Evolutionary conservation across 1,140 invertebrate species (phyloP), one percentile per base, ranked within the genome.

Genomic region (Anastrepha ludens): DNA sequence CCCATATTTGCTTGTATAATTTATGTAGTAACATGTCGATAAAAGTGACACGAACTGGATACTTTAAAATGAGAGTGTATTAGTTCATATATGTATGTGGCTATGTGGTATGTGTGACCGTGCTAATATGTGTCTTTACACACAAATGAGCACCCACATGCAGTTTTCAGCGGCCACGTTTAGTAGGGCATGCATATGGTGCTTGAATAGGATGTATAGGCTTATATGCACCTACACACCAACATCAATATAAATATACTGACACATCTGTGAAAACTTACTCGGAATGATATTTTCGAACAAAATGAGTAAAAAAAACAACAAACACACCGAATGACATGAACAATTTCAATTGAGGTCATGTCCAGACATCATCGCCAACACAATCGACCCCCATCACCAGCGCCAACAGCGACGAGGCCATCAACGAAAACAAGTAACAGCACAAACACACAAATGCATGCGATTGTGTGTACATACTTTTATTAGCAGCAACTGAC

Each of bases 301-400:
- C 65, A 41, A 70, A 58, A 39, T 39, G 44, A 13, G 74, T 8
- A 60, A 65, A 55, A 55, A 67, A 70, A n/a, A 41, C 29, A 86
- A 44, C 59, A 44, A 86, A 86, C 59, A 60, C 85, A 17, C 74
- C 29, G 62, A 86, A 86, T 29, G 44, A 64, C 62, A 65, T 62
- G 59, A 62, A 86, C 65, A 70, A 90, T 89, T 90, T 89, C 91
- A 92, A 92, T 92, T 92, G 91, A 92, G 91, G 91, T 92, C 91
- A 92, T 92, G 91, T 92, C 91, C 91, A 91, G 92, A 91, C 90
- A 90, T 90, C 89, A 91, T 91, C 41, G 20, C 20, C 41, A 39
- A 44, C 67, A 62, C 59, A 55, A 86, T 86, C 55, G 29, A 59
- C 85, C 55, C 59, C 62, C 85, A 86, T 15, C 4, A 17, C 50